Percentiles rank a stretch among this genome's conserved stretches.
Evolutionary conservation across 2,797 vertebrate species (phyloP).

Genomic region (Artibeus jamaicensis): DNA sequence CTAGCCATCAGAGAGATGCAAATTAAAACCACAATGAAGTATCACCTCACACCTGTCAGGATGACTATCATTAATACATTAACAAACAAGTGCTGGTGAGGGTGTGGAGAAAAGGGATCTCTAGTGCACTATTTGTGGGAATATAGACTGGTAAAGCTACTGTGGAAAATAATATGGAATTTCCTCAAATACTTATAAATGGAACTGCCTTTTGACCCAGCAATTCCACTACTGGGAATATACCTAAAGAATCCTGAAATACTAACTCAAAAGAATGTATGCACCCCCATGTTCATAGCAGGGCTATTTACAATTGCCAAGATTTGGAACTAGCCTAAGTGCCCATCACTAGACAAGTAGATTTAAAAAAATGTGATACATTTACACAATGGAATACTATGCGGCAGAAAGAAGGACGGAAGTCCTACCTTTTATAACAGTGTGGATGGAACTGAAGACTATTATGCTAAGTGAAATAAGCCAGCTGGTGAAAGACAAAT

Average conservation of each 20-base stretch:
- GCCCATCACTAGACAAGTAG: background rate
- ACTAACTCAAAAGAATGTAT: background rate
- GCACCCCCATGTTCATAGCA: no score
- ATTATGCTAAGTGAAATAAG: background rate
- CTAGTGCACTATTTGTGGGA: no score
- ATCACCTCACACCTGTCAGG: no score
- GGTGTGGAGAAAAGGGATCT: no score
- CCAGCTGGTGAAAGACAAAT: background rate
- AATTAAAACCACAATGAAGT: no score
- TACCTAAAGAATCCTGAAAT: background rate
- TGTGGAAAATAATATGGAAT: background rate
- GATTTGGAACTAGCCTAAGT: background rate
- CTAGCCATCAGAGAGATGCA: no score
- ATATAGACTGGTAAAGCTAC: no score
- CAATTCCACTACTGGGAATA: background rate
- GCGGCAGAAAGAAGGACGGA: background rate
- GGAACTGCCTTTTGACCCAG: background rate
- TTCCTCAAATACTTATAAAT: background rate
- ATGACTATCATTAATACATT: no score
- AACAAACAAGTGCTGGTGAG: no score
- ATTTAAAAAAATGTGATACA: background rate
- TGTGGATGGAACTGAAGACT: background rate
- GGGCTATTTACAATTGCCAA: background rate
- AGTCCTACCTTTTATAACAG: background rate
- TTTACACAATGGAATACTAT: background rate